phyloP scores from a whole-genome alignment of 1,140 invertebrate species.

The Heliothis virescens region DNA sequence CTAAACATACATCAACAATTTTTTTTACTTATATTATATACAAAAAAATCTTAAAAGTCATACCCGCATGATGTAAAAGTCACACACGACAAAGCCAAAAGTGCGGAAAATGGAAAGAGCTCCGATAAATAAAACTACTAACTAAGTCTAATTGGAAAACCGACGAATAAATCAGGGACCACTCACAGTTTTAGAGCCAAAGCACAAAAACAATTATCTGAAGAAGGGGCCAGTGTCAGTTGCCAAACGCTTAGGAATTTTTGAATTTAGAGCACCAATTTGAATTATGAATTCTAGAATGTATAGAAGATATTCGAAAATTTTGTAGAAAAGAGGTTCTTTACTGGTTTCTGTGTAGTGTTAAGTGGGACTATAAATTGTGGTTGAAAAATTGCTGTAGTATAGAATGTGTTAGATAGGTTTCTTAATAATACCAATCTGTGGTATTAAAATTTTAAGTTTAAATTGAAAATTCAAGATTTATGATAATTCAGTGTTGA shows the following conservation, averaged over 20 bases:
- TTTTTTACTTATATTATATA: too few relatives aligned
- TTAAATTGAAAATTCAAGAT: too few relatives aligned
- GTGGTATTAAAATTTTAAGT: too few relatives aligned
- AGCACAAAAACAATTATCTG: slow-evolving; percentile 60
- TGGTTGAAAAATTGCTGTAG: too few relatives aligned
- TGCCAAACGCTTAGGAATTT: slow-evolving; percentile 53
- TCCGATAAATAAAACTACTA: slow-evolving; percentile 65
- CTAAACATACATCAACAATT: too few relatives aligned
- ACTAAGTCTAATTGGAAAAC: slow-evolving; percentile 64
- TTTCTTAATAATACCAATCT: too few relatives aligned
- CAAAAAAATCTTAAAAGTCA: not conserved
- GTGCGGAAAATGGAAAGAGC: slow-evolving; percentile 66
- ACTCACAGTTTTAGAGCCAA: slow-evolving; percentile 57
- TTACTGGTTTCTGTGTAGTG: not conserved
- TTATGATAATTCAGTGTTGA: too few relatives aligned
- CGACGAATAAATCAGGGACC: slow-evolving; percentile 63
- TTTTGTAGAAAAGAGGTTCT: not conserved
- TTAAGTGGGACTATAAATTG: too few relatives aligned
- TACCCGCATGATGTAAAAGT: slow-evolving; percentile 12
- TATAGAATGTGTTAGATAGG: too few relatives aligned
- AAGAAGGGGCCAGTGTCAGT: slow-evolving; percentile 47
- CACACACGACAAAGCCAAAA: slow-evolving; percentile 51
- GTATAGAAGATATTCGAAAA: not conserved
- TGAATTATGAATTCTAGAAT: slow-evolving; percentile 4
- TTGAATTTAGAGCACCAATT: slow-evolving; percentile 18